phyloP scores from a whole-genome alignment of 2,888 invertebrate genomes.

The Drosophila pseudotakahashii region DNA sequence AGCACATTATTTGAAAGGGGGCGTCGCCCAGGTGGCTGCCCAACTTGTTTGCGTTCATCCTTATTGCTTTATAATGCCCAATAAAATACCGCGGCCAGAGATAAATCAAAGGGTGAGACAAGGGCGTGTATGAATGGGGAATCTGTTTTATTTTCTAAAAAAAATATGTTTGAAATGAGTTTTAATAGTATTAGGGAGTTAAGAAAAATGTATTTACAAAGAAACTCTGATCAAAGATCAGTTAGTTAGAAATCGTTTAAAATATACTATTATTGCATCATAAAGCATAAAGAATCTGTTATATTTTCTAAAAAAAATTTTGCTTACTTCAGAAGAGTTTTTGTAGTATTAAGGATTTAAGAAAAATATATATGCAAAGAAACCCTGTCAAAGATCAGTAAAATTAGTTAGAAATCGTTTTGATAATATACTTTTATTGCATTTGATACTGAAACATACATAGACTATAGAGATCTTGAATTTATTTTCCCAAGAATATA shows the following conservation, averaged over 20 bases:
- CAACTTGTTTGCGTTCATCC: constrained; percentile 55
- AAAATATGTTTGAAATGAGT: neutral
- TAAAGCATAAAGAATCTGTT: no score
- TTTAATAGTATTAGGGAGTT: neutral
- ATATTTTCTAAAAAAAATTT: neutral
- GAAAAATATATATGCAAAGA: neutral
- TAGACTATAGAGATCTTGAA: no score
- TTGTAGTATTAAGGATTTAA: neutral
- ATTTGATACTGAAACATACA: no score
- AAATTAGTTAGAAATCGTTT: neutral
- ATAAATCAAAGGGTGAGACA: constrained; percentile 38
- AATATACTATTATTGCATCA: no score
- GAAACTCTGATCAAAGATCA: neutral
- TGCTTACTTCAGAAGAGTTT: neutral
- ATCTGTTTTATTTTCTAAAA: neutral
- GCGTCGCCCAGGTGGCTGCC: constrained; percentile 49
- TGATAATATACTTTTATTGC: no score
- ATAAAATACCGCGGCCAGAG: constrained; percentile 51
- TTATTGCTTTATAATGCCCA: constrained; percentile 73
- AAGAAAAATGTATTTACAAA: no score
- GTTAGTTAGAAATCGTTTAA: neutral
- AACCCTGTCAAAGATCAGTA: neutral
- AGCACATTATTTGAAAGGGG: constrained; percentile 37
- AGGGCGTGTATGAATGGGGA: constrained; percentile 3
- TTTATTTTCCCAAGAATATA: no score